Base-by-base conservation (phyloP, 2,888 invertebrate species). In the Rhodophaea formosa region DNA sequence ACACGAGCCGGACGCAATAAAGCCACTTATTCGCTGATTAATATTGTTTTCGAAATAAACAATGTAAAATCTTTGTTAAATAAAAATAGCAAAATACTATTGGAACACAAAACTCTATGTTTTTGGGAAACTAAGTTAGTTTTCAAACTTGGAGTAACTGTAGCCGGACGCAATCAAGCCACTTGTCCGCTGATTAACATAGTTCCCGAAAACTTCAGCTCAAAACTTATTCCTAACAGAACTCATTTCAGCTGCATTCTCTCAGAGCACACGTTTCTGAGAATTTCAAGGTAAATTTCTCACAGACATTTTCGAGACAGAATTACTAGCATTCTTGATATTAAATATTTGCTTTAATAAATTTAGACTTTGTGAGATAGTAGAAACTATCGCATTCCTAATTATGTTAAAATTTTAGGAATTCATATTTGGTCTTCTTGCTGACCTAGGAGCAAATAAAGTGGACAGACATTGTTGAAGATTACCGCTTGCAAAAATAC, bases 161-260 rank as follows among this genome's bases (percentile, higher is more conserved):
- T 58, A 59, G 29, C 47, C 17, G 52, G 52, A 53, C 23, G 67
- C 72, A 73, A 73, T 74, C 71, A 71, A 71, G 63, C 62, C 69
- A 66, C 71, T 71, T 72, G 72, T 72, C 70, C 65, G 53, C 68
- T 68, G 68, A 75, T 74, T 75, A 76, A 69, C 74, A 74, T 73
- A 74, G 72, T 75, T 74, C 64, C 68, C 69, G 59, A 69, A 72
- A 73, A 74, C 72, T 75, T 59, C 59, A 56, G 53, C 58, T 61
- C 65, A 53, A 61, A 69, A 70, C 61, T 68, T 66, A 67, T 68
- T 68, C 65, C 61, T 58, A 59, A 60, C 65, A 62, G 66, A 68
- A 64, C 71, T 71, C 65, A 67, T 67, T 71, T 55, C 60, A 58
- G 61, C 59, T 64, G 62, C 71, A 69, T 70, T 71, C 70, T 62